Evolutionary conservation across 2,797 vertebrate species (phyloP).

Genomic region (Limnodromus scolopaceus): DNA sequence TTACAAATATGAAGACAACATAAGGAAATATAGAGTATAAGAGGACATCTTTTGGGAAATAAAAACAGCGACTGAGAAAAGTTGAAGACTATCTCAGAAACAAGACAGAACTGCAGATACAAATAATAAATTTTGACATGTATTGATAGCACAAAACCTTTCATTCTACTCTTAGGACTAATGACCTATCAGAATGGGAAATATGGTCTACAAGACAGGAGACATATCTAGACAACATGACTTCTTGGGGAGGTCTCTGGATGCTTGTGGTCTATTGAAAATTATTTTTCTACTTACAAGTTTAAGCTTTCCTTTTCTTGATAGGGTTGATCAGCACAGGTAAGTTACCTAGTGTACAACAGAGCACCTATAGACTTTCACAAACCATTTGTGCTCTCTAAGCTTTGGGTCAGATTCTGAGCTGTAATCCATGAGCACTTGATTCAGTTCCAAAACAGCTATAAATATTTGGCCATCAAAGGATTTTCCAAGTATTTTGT

Average conservation of each 20-base stretch:
- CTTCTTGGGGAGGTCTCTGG: accelerated
- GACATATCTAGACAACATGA: background rate
- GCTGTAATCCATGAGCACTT: accelerated
- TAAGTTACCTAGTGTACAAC: accelerated
- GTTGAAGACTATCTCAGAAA: background rate
- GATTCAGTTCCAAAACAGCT: background rate
- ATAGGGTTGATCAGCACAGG: background rate
- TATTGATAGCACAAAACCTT: background rate
- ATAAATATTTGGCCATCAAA: background rate
- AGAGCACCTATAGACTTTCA: background rate
- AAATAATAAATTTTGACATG: background rate
- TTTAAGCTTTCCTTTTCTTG: background rate
- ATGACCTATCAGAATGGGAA: background rate
- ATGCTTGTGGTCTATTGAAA: background rate
- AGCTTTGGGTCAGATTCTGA: background rate
- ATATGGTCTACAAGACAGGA: background rate
- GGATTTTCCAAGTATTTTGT: background rate
- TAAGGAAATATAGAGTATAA: background rate
- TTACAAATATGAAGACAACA: accelerated
- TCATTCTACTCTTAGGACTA: background rate
- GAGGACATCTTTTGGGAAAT: background rate
- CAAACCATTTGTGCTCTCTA: background rate
- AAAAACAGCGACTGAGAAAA: background rate
- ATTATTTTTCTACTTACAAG: background rate
- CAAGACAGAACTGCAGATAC: background rate